Conservation (phyloP, 2,113 vertebrate genomes). For the Pseudorhombus dupliciocellatus region DNA sequence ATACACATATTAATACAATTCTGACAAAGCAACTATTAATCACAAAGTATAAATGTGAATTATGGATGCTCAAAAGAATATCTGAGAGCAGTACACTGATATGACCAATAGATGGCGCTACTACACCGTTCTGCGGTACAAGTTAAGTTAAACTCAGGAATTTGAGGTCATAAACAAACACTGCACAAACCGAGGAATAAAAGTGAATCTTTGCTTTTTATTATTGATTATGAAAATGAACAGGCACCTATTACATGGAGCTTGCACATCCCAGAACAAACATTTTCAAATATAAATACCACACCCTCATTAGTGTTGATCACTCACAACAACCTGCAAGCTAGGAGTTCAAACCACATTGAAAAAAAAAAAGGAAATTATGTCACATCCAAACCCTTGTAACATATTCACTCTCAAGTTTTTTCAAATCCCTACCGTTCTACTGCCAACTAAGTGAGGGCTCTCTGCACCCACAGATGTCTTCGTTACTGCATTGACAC, state of each 20-base stretch:
- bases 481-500: conserved; percentile 53
- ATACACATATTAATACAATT: background rate
- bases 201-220: conserved; percentile 79
- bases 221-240: conserved; percentile 83
- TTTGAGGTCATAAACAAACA: background rate
- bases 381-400: conserved; percentile 49
- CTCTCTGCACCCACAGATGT: conserved; percentile 40
- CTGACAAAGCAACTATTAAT: background rate
- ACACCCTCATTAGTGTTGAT: conserved; percentile 74
- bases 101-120: conserved; percentile 46
- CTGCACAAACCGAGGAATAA: conserved; percentile 58
- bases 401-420: conserved; percentile 48
- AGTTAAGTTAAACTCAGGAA: too few relatives aligned
- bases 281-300: conserved; percentile 76
- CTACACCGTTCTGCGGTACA: background rate
- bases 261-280: conserved; percentile 81
- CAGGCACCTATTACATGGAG: conserved; percentile 83
- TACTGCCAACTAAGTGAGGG: conserved; percentile 42
- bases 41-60: background rate
- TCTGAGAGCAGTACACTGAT: background rate
- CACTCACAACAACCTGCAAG: conserved; percentile 76
- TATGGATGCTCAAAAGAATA: background rate
- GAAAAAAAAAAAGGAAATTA: conserved; percentile 35
- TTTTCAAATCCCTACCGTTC: conserved; percentile 45
- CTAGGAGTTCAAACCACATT: conserved; percentile 73